Percentiles rank a stretch among this genome's conserved stretches.
Evolutionary conservation across 2,797 vertebrate species (phyloP).

Genomic region (Prunella strophiata): DNA sequence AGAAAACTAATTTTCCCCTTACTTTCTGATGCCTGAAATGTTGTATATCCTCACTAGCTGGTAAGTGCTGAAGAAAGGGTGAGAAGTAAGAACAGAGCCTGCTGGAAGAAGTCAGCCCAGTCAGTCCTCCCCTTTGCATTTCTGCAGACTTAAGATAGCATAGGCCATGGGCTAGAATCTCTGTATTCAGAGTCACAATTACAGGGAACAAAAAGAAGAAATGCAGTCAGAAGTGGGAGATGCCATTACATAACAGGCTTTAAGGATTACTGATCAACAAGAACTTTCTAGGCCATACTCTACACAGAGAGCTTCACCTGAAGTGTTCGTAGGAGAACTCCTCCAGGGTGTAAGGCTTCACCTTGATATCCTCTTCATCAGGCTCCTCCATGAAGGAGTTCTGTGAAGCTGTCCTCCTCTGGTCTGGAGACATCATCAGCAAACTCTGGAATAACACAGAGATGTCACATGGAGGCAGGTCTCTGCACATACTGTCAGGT

Average conservation of each 20-base stretch:
- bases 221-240: neutral
- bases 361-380: slow-evolving; percentile 63
- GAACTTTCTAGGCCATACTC: neutral
- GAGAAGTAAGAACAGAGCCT: neutral
- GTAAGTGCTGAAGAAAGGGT: neutral
- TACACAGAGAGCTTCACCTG: slow-evolving; percentile 80
- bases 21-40: neutral
- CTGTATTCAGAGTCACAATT: neutral
- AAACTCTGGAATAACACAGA: slow-evolving; percentile 73
- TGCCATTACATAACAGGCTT: neutral
- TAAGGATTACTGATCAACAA: neutral
- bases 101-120: neutral
- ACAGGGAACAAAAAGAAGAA: neutral
- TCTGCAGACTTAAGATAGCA: neutral
- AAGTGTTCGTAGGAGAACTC: slow-evolving; percentile 91
- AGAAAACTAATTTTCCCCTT: neutral
- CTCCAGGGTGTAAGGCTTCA: slow-evolving; percentile 85
- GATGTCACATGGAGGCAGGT: neutral
- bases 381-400: slow-evolving; percentile 72
- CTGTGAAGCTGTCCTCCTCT: slow-evolving; percentile 83
- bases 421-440: slow-evolving; percentile 89
- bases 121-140: neutral
- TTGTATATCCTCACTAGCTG: neutral
- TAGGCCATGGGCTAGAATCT: neutral
- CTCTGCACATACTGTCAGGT: neutral